phyloP scores from a whole-genome alignment of 2,888 invertebrate genomes.

The Mythimna lalbum region DNA sequence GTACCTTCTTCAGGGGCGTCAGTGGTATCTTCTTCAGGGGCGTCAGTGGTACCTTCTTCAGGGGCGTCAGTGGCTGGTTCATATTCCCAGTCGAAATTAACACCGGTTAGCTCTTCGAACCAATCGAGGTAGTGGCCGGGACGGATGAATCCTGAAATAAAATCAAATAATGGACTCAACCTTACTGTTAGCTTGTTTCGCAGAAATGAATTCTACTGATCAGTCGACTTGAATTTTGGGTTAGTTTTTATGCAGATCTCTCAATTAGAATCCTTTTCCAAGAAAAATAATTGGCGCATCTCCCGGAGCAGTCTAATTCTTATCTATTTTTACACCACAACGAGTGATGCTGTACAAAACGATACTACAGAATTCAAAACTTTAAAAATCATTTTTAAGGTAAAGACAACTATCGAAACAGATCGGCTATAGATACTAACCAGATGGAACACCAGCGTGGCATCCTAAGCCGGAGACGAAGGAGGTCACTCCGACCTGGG shows the following conservation, averaged over 20 bases:
- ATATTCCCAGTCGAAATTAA: slow-evolving; percentile 64
- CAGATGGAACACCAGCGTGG: slow-evolving; percentile 78
- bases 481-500: slow-evolving; percentile 79
- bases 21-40: not conserved
- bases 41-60: not conserved
- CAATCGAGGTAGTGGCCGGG: slow-evolving; percentile 72
- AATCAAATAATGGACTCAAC: not conserved
- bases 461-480: slow-evolving; percentile 81
- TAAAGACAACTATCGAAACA: not conserved
- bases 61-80: slow-evolving; percentile 8
- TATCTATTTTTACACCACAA: not conserved
- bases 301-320: not conserved
- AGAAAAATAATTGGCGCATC: not conserved
- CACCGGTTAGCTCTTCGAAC: slow-evolving; percentile 65
- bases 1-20: not conserved
- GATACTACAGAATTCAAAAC: not conserved
- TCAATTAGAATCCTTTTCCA: too few species aligned
- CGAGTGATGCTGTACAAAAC: not conserved
- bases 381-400: not conserved
- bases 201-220: not conserved
- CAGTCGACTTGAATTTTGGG: not conserved
- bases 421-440: slow-evolving; percentile 62
- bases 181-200: not conserved
- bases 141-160: slow-evolving; percentile 68
- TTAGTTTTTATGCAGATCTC: too few species aligned